A percentile compares a stretch with the other conserved stretches of the same genome.
Evolutionary conservation across 2,113 vertebrate species (phyloP).

Genomic region (Actenoides lindsayi): DNA sequence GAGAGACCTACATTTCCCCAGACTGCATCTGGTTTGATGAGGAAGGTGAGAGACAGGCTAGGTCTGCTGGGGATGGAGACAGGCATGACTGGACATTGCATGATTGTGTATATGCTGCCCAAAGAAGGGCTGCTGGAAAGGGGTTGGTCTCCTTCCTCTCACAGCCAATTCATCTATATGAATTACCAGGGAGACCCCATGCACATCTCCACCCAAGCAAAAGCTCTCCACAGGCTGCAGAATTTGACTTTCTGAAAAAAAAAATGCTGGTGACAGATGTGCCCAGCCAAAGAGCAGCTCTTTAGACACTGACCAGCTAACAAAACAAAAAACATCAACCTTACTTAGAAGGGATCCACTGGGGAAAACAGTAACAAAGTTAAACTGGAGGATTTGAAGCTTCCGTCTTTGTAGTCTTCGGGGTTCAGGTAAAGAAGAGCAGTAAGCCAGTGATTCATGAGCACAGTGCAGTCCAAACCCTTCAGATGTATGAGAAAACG

Average conservation of each 20-base stretch:
- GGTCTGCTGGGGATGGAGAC: not conserved
- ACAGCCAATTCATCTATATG: not conserved
- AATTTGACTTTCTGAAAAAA: not conserved
- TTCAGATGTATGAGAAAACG: not conserved
- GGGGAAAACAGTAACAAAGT: not conserved
- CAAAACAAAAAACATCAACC: rapidly evolving
- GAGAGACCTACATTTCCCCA: not conserved
- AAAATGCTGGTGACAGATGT: not conserved
- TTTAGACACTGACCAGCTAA: not conserved
- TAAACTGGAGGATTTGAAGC: not conserved
- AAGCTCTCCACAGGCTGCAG: not conserved
- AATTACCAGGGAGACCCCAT: not conserved
- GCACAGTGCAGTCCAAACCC: not conserved
- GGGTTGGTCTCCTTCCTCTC: not conserved
- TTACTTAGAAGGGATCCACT: not conserved
- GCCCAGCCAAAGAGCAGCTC: not conserved
- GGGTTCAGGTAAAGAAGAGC: not conserved
- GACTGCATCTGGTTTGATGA: not conserved
- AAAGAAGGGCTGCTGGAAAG: not conserved
- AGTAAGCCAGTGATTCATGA: not conserved
- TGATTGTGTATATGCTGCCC: rapidly evolving
- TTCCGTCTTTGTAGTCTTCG: not conserved
- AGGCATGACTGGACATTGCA: not conserved
- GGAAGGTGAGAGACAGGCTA: not conserved
- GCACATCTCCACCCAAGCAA: not conserved